Evolutionary conservation across 2,888 invertebrate genomes (phyloP).

Genomic region (Drosophila subquinaria): DNA sequence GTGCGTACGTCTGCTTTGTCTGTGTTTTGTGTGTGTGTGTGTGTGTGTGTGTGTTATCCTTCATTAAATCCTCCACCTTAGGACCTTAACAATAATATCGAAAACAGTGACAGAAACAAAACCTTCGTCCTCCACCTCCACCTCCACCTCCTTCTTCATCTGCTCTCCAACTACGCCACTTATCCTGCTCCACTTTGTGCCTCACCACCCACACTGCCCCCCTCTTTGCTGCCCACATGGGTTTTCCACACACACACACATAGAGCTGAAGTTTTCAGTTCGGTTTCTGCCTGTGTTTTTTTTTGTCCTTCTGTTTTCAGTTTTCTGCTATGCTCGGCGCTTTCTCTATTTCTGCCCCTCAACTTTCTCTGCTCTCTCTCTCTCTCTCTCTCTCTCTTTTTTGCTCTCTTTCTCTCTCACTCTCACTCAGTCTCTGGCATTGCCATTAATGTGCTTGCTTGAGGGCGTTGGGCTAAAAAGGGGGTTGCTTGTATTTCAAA

Average conservation of each 20-base stretch:
- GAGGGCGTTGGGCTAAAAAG: constrained; percentile 38
- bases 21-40: constrained; percentile 9
- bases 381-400: neutral
- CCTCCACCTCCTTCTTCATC: neutral
- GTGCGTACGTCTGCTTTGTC: neutral
- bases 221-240: neutral
- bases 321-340: constrained; percentile 37
- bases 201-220: constrained; percentile 1
- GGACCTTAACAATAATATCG: constrained; percentile 72
- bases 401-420: neutral
- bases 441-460: constrained; percentile 72
- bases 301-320: constrained; percentile 35
- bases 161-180: constrained; percentile 1
- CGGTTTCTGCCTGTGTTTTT: constrained; percentile 13
- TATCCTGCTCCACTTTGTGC: constrained; percentile 44
- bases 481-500: constrained; percentile 9
- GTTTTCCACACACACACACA: constrained; percentile 2
- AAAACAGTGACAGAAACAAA: constrained; percentile 56
- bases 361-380: constrained; percentile 9
- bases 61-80: constrained; percentile 79
- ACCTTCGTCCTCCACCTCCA: constrained; percentile 9
- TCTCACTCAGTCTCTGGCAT: constrained; percentile 39
- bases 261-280: constrained; percentile 33
- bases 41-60: constrained; percentile 65
- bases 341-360: constrained; percentile 20